phyloP scores from a whole-genome alignment of 2,888 invertebrate species.

The Liposcelis brunnea region DNA sequence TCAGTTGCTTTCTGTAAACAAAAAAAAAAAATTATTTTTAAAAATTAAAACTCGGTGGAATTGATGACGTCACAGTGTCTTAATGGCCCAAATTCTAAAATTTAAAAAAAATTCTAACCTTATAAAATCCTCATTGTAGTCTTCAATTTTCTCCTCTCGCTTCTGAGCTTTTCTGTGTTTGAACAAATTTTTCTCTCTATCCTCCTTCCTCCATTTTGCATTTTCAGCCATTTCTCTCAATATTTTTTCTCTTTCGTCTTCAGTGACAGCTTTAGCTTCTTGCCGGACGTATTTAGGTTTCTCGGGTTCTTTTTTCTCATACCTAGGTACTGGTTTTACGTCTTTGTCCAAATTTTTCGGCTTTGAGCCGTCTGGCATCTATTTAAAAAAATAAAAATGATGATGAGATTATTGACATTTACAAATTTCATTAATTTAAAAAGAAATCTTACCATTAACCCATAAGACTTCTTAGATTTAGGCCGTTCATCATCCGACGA shows the following conservation, averaged over 20 bases:
- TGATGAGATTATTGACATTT: neutral
- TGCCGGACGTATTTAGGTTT: neutral
- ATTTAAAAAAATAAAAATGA: neutral
- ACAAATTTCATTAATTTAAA: neutral
- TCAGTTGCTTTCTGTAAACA: constrained; percentile 40
- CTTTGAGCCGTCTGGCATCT: constrained; percentile 2
- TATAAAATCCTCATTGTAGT: constrained; percentile 17
- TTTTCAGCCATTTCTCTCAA: constrained; percentile 18
- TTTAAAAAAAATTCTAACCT: too few species aligned
- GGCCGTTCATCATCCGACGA: neutral
- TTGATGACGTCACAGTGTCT: too few species aligned
- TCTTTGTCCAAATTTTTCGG: constrained; percentile 1
- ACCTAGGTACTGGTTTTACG: neutral
- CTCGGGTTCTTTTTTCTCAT: neutral
- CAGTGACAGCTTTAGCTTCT: constrained; percentile 7
- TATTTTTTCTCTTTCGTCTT: constrained; percentile 17
- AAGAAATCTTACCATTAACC: constrained; percentile 9
- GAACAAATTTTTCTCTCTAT: constrained; percentile 15
- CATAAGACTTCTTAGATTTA: neutral
- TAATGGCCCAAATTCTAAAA: too few species aligned
- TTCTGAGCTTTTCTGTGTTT: constrained; percentile 14
- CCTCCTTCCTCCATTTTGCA: constrained; percentile 18
- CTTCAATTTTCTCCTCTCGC: constrained; percentile 14
- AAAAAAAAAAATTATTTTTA: constrained; percentile 9
- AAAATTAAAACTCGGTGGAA: too few species aligned